Base-by-base conservation (phyloP, 2,888 invertebrate species). In the Pedicia rivosa region DNA sequence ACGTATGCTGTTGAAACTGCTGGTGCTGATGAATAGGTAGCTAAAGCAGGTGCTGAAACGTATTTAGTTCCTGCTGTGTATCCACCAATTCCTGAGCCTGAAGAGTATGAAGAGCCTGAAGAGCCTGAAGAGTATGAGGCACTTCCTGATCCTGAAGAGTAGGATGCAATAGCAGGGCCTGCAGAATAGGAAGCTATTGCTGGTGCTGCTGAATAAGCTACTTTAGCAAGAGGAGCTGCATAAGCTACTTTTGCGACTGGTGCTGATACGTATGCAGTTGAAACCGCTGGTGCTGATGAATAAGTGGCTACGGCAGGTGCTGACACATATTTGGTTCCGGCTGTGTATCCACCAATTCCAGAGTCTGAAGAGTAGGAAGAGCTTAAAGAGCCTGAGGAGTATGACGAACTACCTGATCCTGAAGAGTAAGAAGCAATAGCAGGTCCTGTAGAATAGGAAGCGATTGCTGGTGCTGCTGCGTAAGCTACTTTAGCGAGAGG, bases 131-230 rank as follows among this genome's bases (percentile, higher is more conserved):
- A 39, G 33, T 36, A 40, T 33, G 36, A 25, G 12, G 31, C 29
- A 29, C 26, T 29, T 4, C 47, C 47, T 20, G 52, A 48, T 14
- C 43, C 48, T 9, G 64, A 62, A 27, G 63, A 56, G 13, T 68
- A 60, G 40, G 50, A 48, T 3, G 46, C 43, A 14, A 48, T 33
- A 4, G 44, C 44, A 38, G 42, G 28, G 12, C 28, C 35, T 12
- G 37, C 25, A 7, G 32, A 24, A 25, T 41, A 41, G n/a, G 38
- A 12, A 35, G 56, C 51, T 43, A 54, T 39, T 5, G 38, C 35
- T 32, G 39, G 39, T 26, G 22, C 32, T 22, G 49, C 44, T 46
- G 46, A 46, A 37, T 55, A 51, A 8, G 49, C 47, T 2, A 49
- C 38, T 35, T 49, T 48, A 3, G 46, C 39, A 5, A 48, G 42